phyloP scores from a whole-genome alignment of 2,888 invertebrate genomes.

The Neoscelio sp. region DNA sequence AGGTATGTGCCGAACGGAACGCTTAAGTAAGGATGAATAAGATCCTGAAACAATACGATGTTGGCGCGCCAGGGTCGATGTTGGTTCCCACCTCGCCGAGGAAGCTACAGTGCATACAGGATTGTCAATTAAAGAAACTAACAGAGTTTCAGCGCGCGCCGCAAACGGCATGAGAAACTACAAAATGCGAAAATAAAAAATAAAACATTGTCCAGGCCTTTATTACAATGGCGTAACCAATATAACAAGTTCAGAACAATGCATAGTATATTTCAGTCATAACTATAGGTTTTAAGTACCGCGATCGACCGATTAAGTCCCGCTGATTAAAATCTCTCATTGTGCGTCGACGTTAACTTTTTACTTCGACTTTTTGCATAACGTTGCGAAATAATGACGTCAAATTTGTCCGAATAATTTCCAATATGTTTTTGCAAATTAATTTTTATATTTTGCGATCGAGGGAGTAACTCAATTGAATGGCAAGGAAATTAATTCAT shows the following conservation, averaged over 20 bases:
- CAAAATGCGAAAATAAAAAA: slow-evolving; percentile 33
- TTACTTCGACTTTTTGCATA: slow-evolving; percentile 45
- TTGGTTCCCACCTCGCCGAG: slow-evolving; percentile 81
- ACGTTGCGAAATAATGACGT: slow-evolving; percentile 8
- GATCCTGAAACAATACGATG: slow-evolving; percentile 82
- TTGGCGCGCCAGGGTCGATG: slow-evolving; percentile 79
- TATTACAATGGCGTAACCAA: slow-evolving; percentile 64
- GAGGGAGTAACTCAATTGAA: slow-evolving; percentile 53
- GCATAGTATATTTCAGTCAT: slow-evolving; percentile 61
- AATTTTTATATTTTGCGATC: slow-evolving; percentile 36
- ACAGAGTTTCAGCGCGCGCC: slow-evolving; percentile 77
- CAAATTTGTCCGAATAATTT: slow-evolving; percentile 59
- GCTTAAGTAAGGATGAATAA: slow-evolving; percentile 74
- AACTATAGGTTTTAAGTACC: slow-evolving; percentile 49
- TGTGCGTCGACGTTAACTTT: slow-evolving; percentile 51
- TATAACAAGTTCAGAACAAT: slow-evolving; percentile 48
- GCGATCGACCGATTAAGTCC: slow-evolving; percentile 55
- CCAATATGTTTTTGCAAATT: slow-evolving; percentile 32
- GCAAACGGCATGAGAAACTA: slow-evolving; percentile 55
- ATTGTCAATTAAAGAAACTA: slow-evolving; percentile 83
- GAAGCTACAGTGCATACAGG: slow-evolving; percentile 64
- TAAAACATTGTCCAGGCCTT: slow-evolving; percentile 39
- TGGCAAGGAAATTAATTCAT: too few species aligned
- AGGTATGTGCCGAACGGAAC: slow-evolving; percentile 57
- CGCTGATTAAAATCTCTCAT: slow-evolving; percentile 55